Conservation (phyloP, 2,113 vertebrate species). For the Macrotis lagotis region DNA sequence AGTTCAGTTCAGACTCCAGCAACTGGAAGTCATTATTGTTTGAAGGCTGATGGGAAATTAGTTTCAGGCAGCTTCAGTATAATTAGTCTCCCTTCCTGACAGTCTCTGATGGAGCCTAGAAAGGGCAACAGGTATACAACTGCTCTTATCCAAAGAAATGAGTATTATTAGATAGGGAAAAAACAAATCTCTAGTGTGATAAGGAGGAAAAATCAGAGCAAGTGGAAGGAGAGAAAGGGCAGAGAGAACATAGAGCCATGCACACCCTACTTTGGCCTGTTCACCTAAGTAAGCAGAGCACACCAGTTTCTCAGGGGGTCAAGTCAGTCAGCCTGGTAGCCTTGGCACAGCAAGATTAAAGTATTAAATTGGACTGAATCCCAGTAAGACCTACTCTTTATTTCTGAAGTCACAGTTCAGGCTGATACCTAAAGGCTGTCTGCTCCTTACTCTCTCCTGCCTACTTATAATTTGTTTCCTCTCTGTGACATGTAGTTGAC, state of each 20-base stretch:
- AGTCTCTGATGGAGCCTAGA: neutral
- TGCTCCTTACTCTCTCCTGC: neutral
- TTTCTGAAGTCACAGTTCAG: neutral
- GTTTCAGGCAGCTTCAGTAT: neutral
- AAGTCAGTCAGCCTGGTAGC: neutral
- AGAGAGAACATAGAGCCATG: neutral
- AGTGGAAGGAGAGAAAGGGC: neutral
- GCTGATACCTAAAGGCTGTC: neutral
- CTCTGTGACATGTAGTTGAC: neutral
- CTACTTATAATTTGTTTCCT: neutral
- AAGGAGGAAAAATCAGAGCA: neutral
- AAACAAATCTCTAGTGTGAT: neutral
- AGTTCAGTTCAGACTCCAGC: slow-evolving; percentile 30
- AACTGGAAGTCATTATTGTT: slow-evolving; percentile 23
- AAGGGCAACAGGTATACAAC: slow-evolving; percentile 5
- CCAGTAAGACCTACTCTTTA: neutral
- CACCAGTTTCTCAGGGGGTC: neutral
- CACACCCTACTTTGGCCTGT: neutral
- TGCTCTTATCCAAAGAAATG: neutral
- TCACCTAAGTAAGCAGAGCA: neutral
- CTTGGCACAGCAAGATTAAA: neutral
- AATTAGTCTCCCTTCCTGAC: slow-evolving; percentile 48
- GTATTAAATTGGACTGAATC: neutral
- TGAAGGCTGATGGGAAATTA: slow-evolving; percentile 58
- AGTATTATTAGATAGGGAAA: neutral